Percentiles rank a stretch among this genome's conserved stretches.
phyloP scores from a whole-genome alignment of 1,140 invertebrate species.

The Danaus melanippus region DNA sequence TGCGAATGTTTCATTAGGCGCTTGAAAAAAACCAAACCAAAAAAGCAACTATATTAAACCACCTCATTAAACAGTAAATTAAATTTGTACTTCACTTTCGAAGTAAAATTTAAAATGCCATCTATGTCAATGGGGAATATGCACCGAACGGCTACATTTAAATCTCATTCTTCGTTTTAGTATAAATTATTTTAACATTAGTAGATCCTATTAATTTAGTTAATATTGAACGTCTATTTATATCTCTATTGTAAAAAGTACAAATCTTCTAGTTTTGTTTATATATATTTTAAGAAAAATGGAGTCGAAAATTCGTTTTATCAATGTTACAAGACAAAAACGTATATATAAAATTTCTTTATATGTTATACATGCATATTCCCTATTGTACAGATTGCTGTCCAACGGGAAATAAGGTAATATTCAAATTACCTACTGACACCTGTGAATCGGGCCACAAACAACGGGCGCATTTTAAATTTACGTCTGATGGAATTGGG shows the following conservation, averaged over 20 bases:
- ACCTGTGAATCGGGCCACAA: slow-evolving; percentile 49
- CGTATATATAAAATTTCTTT: slow-evolving; percentile 6
- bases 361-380: slow-evolving; percentile 20
- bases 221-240: no score
- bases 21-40: slow-evolving; percentile 36
- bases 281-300: no score
- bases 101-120: neutral
- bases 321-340: no score
- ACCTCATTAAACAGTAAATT: no score
- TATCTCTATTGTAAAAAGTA: no score
- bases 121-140: neutral
- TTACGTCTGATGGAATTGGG: slow-evolving; percentile 48
- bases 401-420: slow-evolving; percentile 58
- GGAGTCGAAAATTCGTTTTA: no score
- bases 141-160: neutral
- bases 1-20: slow-evolving; percentile 46
- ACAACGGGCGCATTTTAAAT: slow-evolving; percentile 54
- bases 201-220: no score
- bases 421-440: slow-evolving; percentile 58
- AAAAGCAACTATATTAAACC: slow-evolving; percentile 24
- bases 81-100: no score
- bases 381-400: slow-evolving; percentile 58
- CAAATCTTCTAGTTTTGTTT: no score
- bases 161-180: no score
- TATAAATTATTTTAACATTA: no score